Conservation (phyloP, 1,140 invertebrate genomes). For the Scylla paramamosain region DNA sequence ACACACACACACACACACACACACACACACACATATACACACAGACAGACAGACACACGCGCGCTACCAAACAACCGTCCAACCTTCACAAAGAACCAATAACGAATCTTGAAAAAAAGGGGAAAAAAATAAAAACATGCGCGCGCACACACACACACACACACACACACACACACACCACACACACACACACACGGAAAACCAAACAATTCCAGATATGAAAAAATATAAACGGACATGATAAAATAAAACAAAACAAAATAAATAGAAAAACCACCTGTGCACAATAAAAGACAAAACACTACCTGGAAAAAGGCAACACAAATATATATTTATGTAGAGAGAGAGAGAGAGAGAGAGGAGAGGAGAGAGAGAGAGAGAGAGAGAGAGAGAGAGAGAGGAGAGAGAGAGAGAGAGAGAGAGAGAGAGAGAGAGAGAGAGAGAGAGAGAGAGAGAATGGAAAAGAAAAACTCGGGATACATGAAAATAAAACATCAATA, state of each 20-base stretch:
- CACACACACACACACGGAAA: slow-evolving; percentile 26
- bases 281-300: slow-evolving; percentile 13
- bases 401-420: no score
- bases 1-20: slow-evolving; percentile 25
- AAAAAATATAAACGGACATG: neutral
- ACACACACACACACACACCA: slow-evolving; percentile 25
- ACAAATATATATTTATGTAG: neutral
- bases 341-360: no score
- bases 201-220: neutral
- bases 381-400: no score
- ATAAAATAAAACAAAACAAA: neutral
- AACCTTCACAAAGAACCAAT: neutral
- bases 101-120: neutral
- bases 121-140: neutral
- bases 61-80: neutral
- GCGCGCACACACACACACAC: slow-evolving; percentile 4
- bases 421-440: no score
- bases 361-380: no score
- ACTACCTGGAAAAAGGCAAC: neutral
- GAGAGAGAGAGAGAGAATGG: no score
- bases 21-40: slow-evolving; percentile 44
- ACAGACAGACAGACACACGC: neutral
- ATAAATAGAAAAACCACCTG: neutral
- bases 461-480: neutral
- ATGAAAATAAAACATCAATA: neutral